phyloP scores from a whole-genome alignment of 2,888 invertebrate species.

The Adela reaumurella region DNA sequence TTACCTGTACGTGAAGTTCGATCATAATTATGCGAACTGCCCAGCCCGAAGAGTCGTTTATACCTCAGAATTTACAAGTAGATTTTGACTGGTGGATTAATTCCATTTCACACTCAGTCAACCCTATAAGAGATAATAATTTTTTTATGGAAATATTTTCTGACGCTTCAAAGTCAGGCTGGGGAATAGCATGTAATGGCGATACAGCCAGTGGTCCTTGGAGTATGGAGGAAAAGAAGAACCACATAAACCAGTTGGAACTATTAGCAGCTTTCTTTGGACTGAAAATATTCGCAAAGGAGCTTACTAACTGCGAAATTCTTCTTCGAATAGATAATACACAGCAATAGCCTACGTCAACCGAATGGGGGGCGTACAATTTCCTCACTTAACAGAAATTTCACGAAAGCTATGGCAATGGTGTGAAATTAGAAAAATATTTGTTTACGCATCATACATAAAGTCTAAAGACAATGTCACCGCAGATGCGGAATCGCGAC shows the following conservation, averaged over 20 bases:
- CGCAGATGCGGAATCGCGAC: slow-evolving; percentile 5
- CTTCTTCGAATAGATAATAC: slow-evolving; percentile 13
- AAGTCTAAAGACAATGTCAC: slow-evolving; percentile 2
- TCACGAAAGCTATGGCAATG: slow-evolving; percentile 2
- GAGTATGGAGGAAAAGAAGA: slow-evolving; percentile 1
- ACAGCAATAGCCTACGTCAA: slow-evolving; percentile 13
- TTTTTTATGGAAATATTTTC: slow-evolving; percentile 13
- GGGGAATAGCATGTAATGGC: slow-evolving; percentile 11
- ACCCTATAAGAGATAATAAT: slow-evolving; percentile 1
- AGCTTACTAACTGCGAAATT: slow-evolving; percentile 8
- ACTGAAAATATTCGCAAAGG: slow-evolving; percentile 14
- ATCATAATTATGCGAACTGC: slow-evolving; percentile 4
- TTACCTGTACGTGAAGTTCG: slow-evolving; percentile 10
- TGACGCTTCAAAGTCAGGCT: slow-evolving; percentile 15
- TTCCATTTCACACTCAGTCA: background rate
- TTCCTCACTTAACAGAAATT: slow-evolving; percentile 1
- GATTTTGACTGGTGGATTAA: slow-evolving; percentile 8
- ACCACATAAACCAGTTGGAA: slow-evolving; percentile 14
- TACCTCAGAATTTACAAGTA: background rate
- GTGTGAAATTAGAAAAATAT: slow-evolving; percentile 3
- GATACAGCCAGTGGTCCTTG: slow-evolving; percentile 9
- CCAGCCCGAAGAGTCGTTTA: too few species aligned
- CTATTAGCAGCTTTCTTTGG: slow-evolving; percentile 13
- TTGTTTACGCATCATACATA: slow-evolving; percentile 5
- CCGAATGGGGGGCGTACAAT: background rate